Evolutionary conservation across 2,797 vertebrate genomes (phyloP).

Genomic region (Acanthurus tractus): DNA sequence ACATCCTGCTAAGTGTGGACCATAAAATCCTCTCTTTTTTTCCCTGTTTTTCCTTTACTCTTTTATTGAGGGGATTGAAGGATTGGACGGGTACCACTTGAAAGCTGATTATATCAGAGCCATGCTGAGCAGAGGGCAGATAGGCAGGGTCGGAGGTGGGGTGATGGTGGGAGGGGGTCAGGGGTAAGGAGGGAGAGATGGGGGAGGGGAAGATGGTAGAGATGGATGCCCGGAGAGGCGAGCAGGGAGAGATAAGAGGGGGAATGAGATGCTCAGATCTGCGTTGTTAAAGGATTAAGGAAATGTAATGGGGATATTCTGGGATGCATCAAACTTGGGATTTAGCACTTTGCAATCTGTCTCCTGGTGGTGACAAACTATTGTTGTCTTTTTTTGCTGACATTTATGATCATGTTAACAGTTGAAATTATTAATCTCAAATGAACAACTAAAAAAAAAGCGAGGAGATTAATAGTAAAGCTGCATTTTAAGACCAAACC

Average conservation of each 20-base stretch:
- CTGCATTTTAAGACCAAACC: constrained; percentile 1
- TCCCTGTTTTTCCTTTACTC: constrained; percentile 72
- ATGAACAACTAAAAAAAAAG: background rate
- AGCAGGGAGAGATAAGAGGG: constrained; percentile 41
- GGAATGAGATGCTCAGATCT: constrained; percentile 63
- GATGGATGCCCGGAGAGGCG: constrained; percentile 54
- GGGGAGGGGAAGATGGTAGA: constrained; percentile 52
- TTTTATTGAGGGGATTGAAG: constrained; percentile 75
- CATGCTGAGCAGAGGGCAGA: constrained; percentile 70
- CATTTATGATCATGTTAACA: constrained; percentile 3
- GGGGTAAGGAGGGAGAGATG: constrained; percentile 42
- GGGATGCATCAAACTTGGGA: constrained; percentile 76
- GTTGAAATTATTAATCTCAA: background rate
- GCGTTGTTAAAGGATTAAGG: constrained; percentile 82
- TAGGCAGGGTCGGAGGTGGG: constrained; percentile 58
- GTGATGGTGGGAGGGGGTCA: constrained; percentile 57
- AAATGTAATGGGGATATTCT: constrained; percentile 76
- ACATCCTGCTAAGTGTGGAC: constrained; percentile 71
- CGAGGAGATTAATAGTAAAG: background rate
- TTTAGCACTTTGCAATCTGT: constrained; percentile 70
- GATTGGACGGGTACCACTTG: constrained; percentile 67
- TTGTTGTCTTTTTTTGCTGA: constrained; percentile 16
- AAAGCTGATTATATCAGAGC: constrained; percentile 81
- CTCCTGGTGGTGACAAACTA: constrained; percentile 18
- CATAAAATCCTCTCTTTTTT: constrained; percentile 68